Conservation (phyloP, 2,888 invertebrate genomes). For the Pseudolycoriella hygida region DNA sequence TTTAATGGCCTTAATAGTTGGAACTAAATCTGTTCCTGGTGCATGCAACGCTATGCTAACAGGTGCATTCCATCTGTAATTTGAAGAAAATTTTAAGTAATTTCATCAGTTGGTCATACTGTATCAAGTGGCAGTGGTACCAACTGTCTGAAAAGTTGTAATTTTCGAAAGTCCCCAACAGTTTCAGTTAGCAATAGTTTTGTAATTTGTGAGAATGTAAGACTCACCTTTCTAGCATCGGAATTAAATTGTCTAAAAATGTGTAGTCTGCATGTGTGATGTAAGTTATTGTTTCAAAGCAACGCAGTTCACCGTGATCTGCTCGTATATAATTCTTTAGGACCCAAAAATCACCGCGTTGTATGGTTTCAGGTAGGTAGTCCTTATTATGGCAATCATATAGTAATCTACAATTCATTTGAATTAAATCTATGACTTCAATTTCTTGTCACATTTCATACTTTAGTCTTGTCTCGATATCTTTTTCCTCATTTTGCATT, state of each 20-base stretch:
- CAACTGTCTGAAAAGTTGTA: no score
- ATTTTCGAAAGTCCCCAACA: no score
- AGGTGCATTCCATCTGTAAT: slow-evolving; percentile 62
- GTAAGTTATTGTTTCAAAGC: slow-evolving; percentile 76
- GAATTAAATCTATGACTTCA: not conserved
- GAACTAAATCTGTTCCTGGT: slow-evolving; percentile 64
- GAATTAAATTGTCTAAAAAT: slow-evolving; percentile 76
- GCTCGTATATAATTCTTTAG: slow-evolving; percentile 71
- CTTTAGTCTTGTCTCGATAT: slow-evolving; percentile 26
- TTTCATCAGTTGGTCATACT: no score
- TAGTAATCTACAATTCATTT: slow-evolving; percentile 26
- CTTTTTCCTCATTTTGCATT: slow-evolving; percentile 23
- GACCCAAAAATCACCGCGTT: slow-evolving; percentile 75
- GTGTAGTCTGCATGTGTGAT: slow-evolving; percentile 86
- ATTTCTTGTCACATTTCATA: slow-evolving; percentile 14
- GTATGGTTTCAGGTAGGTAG: slow-evolving; percentile 39
- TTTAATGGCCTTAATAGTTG: slow-evolving; percentile 61
- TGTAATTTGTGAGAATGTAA: no score
- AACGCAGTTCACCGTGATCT: slow-evolving; percentile 44
- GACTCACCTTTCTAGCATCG: slow-evolving; percentile 51
- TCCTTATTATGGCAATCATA: slow-evolving; percentile 47
- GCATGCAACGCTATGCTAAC: slow-evolving; percentile 75
- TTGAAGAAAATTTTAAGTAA: not conserved
- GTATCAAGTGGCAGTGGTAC: no score
- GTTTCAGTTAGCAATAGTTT: no score